Conservation (phyloP, 2,797 vertebrate species). For the Enteromius unitaeniatus region DNA sequence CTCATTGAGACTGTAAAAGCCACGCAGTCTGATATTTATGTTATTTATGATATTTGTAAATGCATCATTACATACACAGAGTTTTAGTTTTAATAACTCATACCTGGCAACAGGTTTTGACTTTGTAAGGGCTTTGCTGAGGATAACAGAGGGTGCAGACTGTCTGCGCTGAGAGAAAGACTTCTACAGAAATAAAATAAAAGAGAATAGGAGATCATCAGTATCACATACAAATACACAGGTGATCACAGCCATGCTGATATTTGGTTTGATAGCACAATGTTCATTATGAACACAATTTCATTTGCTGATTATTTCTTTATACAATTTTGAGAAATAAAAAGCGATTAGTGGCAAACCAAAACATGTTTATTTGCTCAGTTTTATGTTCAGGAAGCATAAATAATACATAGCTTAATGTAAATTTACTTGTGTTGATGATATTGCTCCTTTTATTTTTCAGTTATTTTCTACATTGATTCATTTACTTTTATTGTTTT, state of each 20-base stretch:
- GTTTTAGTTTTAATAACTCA: neutral
- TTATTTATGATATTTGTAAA: neutral
- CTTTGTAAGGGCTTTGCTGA: constrained; percentile 50
- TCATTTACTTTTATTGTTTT: neutral
- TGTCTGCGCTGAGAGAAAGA: constrained; percentile 39
- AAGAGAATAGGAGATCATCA: neutral
- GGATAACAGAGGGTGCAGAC: constrained; percentile 48
- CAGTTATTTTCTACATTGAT: neutral
- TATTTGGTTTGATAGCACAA: neutral
- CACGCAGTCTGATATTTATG: neutral
- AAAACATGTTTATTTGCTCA: neutral
- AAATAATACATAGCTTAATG: neutral
- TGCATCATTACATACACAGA: neutral
- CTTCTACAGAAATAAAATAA: constrained; percentile 28
- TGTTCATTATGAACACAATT: neutral
- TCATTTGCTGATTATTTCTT: neutral
- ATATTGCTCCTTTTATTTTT: neutral
- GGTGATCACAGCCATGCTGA: neutral
- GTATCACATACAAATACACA: neutral
- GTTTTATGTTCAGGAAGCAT: neutral
- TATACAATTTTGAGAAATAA: neutral
- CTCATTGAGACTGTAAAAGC: neutral
- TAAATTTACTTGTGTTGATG: neutral
- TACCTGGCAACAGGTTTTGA: constrained; percentile 42
- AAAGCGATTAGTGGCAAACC: neutral